Evolutionary conservation across 2,888 invertebrate species (phyloP).

Genomic region (Hemaris fuciformis): DNA sequence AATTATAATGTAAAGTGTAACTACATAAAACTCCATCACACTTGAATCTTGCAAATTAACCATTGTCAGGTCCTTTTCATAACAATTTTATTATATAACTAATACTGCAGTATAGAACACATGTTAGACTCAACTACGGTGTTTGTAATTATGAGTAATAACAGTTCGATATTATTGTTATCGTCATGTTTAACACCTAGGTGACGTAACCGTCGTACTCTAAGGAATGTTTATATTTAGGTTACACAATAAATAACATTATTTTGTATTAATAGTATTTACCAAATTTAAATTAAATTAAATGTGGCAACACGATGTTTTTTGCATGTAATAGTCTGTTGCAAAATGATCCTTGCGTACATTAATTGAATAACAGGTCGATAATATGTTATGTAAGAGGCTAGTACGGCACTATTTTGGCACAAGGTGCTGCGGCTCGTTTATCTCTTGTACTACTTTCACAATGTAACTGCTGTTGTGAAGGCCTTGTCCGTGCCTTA

Average conservation of each 20-base stretch:
- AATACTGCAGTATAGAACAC: background rate
- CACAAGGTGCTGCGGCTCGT: conserved; percentile 42
- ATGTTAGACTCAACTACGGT: background rate
- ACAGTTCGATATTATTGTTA: background rate
- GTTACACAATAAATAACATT: background rate
- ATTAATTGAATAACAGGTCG: conserved; percentile 19
- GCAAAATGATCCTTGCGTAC: background rate
- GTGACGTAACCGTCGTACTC: background rate
- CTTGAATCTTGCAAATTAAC: too few relatives aligned
- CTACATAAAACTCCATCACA: too few relatives aligned
- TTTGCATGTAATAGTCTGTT: background rate
- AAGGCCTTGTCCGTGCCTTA: conserved; percentile 46
- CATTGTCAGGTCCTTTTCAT: too few relatives aligned
- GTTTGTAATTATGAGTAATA: background rate
- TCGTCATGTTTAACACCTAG: background rate
- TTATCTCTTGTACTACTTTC: conserved; percentile 49
- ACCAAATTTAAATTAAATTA: background rate
- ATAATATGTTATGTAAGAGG: conserved; percentile 43
- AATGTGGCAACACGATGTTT: background rate
- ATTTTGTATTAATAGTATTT: background rate
- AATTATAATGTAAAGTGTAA: too few relatives aligned
- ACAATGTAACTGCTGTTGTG: conserved; percentile 46
- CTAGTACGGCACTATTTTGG: conserved; percentile 41
- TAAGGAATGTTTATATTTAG: background rate
- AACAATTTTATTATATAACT: too few relatives aligned